Conservation (phyloP, 2,113 vertebrate species). For the Oenanthe melanoleuca region DNA sequence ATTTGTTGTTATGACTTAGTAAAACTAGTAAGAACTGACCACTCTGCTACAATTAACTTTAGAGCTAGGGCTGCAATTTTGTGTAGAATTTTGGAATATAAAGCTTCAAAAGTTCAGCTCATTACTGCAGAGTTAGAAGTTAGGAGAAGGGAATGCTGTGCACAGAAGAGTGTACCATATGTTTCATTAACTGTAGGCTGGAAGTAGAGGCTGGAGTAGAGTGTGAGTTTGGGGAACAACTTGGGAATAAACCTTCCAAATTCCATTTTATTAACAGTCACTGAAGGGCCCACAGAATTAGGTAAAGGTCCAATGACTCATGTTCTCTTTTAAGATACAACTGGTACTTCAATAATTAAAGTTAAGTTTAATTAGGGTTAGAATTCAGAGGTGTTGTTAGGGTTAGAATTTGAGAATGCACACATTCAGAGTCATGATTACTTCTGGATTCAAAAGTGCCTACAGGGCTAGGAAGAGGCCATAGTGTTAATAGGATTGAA, state of each 20-base stretch:
- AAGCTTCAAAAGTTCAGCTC: not conserved
- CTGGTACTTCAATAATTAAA: slow-evolving; percentile 39
- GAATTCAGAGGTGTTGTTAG: slow-evolving; percentile 11
- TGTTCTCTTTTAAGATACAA: slow-evolving; percentile 23
- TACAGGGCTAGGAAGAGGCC: slow-evolving; percentile 39
- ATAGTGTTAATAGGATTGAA: slow-evolving; percentile 44
- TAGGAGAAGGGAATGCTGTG: not conserved
- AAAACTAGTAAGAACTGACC: not conserved
- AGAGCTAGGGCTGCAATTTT: not conserved
- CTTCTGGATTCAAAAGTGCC: slow-evolving; percentile 41
- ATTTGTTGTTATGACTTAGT: not conserved
- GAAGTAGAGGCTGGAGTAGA: not conserved
- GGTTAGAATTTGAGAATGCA: slow-evolving; percentile 43
- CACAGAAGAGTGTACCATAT: not conserved
- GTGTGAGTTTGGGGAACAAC: not conserved
- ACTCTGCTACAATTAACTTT: not conserved
- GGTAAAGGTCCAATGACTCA: not conserved
- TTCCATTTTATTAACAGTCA: not conserved
- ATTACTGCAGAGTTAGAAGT: not conserved
- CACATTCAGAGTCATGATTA: slow-evolving; percentile 5
- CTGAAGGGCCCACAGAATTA: not conserved
- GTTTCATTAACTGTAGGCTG: not conserved
- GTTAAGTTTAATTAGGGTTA: slow-evolving; percentile 46
- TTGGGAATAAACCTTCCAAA: not conserved
- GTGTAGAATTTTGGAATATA: not conserved